phyloP scores from a whole-genome alignment of 2,797 vertebrate genomes.

The Pseudochaenichthys georgianus region DNA sequence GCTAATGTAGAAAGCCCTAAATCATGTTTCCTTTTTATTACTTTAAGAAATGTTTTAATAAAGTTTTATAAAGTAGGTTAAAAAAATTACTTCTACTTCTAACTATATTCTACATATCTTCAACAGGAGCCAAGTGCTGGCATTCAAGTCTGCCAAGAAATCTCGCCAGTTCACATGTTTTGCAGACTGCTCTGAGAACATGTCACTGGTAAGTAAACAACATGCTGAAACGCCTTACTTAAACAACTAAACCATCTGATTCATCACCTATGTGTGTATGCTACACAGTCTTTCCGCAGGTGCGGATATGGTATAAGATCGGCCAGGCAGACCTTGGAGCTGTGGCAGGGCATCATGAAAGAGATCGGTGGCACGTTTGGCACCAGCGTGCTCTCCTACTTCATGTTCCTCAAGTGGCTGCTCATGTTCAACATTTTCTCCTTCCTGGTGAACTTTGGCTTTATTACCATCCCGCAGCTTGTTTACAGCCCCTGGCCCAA shows the following conservation, averaged over 20 bases:
- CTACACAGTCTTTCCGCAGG: constrained; percentile 83
- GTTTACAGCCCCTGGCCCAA: constrained; percentile 66
- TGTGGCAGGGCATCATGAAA: constrained; percentile 92
- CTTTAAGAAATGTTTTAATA: no score
- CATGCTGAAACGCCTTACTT: not conserved
- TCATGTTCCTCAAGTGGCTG: constrained; percentile 94
- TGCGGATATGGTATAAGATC: constrained; percentile 79
- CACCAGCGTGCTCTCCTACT: constrained; percentile 94
- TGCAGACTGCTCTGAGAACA: constrained; percentile 79
- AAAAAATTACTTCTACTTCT: no score
- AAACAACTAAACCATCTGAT: not conserved
- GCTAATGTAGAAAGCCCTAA: no score
- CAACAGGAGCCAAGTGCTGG: constrained; percentile 87
- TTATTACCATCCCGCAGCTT: constrained; percentile 92
- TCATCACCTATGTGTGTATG: not conserved
- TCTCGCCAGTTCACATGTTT: constrained; percentile 69
- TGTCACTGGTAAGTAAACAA: constrained; percentile 85
- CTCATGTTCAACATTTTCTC: constrained; percentile 94
- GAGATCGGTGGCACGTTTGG: constrained; percentile 93
- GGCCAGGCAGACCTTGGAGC: constrained; percentile 68
- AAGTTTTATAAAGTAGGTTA: no score
- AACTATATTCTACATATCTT: constrained; percentile 11
- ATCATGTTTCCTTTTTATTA: no score
- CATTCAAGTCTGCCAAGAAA: constrained; percentile 72
- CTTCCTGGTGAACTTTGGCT: constrained; percentile 94